Base-by-base conservation (phyloP, 2,797 vertebrate genomes). In the Chelon labrosus region DNA sequence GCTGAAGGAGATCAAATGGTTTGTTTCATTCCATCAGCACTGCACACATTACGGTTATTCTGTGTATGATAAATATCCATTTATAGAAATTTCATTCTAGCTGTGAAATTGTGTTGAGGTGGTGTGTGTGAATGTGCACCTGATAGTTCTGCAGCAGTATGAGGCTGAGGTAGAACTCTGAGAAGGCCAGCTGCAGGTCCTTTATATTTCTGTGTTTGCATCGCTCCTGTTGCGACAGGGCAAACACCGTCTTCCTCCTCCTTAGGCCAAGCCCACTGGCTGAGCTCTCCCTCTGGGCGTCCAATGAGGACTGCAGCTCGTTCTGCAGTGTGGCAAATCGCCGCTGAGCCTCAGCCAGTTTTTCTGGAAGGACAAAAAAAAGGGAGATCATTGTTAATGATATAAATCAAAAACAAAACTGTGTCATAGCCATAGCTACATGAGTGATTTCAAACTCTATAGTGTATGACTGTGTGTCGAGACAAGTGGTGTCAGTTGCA, bases 161-260 rank as follows among this genome's bases (percentile, higher is more conserved):
- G 84, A 99, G 96, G 94, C 97, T 99, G 94, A 99, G 97, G 97
- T 99, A 99, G 96, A 99, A 99, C 97, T 99, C 98, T 0, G 97
- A 98, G 94, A 99, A 99, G 93, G 98, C 98, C 95, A 99, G 85
- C 95, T 99, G 98, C 91, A 99, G 95, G 91, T 99, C 98, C 89
- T 96, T 94, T 82, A 99, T 97, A 84, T 99, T 99, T 80, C 98
- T 95, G 69, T 99, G 96, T 79, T 98, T 97, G 80, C 97, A 97
- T 49, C 98, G 94, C 81, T 99, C 97, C 89, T 99, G 91, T 3
- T 99, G 97, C 7, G 98, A 99, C 83, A 99, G 94, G 75, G 97
- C 97, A 79, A 99, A 99, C 86, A 99, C 97, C 0, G 94, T 96
- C 91, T 96, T 99, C 66, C 96, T 95, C 76, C 95, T 95, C 50